Percentiles rank a stretch among this genome's conserved stretches.
Evolutionary conservation across 53 echinoderm and acorn worm genomes (phyloP).

Genomic region (Hippasteria phrygiana): DNA sequence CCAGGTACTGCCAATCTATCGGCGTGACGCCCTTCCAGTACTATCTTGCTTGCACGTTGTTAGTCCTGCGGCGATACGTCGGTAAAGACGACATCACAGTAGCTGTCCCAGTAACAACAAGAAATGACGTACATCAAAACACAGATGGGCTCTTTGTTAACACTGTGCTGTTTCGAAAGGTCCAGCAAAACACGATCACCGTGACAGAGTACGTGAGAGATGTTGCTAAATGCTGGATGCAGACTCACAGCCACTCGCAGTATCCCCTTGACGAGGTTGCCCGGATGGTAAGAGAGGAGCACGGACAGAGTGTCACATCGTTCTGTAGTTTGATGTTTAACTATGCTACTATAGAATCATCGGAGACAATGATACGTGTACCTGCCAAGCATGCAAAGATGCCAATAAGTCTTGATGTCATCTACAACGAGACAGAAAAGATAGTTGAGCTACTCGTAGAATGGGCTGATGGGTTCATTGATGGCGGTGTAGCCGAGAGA

Average conservation of each 20-base stretch:
- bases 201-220: not conserved
- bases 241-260: constrained; percentile 21
- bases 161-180: constrained; percentile 44
- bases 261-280: constrained; percentile 13
- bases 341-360: not conserved
- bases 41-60: constrained; percentile 34
- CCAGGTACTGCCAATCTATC: not conserved
- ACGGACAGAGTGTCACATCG: not conserved
- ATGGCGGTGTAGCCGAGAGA: constrained; percentile 15
- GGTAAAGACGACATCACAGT: constrained; percentile 32
- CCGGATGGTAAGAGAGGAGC: not conserved
- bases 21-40: constrained; percentile 32
- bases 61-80: constrained; percentile 41
- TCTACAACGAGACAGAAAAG: constrained; percentile 8
- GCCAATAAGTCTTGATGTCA: constrained; percentile 39
- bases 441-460: constrained; percentile 1
- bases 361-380: not conserved
- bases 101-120: constrained; percentile 34
- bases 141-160: constrained; percentile 35
- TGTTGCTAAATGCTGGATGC: constrained; percentile 3
- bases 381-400: constrained; percentile 39
- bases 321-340: constrained; percentile 35
- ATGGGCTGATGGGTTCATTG: constrained; percentile 39
- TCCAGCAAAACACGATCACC: constrained; percentile 7
- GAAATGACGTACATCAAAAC: not conserved